A percentile compares a stretch with the other conserved stretches of the same genome.
phyloP scores from a whole-genome alignment of 2,113 vertebrate species.

The Boulengeromyrus knoepffleri region DNA sequence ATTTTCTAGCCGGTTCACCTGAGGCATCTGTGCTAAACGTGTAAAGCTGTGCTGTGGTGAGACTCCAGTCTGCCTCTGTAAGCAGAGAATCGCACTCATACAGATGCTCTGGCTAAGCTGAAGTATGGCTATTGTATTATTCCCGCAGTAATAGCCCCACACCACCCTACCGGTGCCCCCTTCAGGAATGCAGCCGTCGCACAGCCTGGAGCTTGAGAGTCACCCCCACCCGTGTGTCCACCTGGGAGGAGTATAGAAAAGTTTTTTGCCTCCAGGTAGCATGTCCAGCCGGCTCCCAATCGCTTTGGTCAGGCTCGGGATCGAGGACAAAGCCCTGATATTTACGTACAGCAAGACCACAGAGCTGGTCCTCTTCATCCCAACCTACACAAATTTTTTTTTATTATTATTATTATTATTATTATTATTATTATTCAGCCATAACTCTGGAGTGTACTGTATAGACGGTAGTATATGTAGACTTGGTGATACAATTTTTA shows the following conservation, averaged over 20 bases:
- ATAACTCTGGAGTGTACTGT: background rate
- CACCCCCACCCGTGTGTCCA: background rate
- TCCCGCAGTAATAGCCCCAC: background rate
- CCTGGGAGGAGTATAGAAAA: background rate
- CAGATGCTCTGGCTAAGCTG: background rate
- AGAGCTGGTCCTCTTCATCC: background rate
- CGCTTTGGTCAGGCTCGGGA: background rate
- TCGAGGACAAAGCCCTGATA: background rate
- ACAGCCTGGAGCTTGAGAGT: background rate
- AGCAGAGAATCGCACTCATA: background rate
- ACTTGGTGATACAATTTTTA: conserved; percentile 11
- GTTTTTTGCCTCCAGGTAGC: background rate
- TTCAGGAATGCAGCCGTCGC: background rate
- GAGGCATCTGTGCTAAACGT: background rate
- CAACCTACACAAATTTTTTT: background rate
- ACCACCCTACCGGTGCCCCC: background rate
- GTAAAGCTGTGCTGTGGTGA: background rate
- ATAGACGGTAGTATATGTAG: background rate
- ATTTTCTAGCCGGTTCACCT: background rate
- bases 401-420: background rate
- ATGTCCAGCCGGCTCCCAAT: background rate
- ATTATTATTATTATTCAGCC: conserved; percentile 2
- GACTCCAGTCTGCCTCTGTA: background rate
- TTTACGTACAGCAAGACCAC: background rate
- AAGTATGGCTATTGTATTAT: background rate